Evolutionary conservation across 2,113 vertebrate species (phyloP), one percentile per base, ranked within the genome.

Genomic region (Porphyrio hochstetteri): DNA sequence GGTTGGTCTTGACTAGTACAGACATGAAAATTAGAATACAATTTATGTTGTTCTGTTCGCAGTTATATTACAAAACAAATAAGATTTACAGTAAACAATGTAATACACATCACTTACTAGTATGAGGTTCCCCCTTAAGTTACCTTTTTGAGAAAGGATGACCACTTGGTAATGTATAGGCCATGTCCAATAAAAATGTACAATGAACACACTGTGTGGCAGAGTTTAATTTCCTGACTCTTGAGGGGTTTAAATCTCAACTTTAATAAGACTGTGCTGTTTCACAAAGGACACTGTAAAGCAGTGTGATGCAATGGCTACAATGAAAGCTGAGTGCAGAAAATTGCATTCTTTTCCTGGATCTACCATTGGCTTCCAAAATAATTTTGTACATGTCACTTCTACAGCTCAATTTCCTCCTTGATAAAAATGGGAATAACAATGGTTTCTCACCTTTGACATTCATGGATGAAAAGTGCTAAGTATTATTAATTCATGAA

Each of bases 201-300:
- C 92, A 93, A 92, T 70, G 88, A 91, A 24, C 63, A 72, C 28
- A 76, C 64, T 74, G 56, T 60, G 44, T n/a, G 61, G 35, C 86
- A 88, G 48, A 88, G 86, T 95, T 94, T 93, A 91, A 96, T 96
- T 92, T 95, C 91, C 95, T 93, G 81, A 64, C 81, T 87, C 77
- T 59, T 74, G 17, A 28, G 40, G 55, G 80, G 86, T 55, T 87
- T 93, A 89, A 91, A 84, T 93, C 74, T 95, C 61, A 59, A 10
- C 44, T 91, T 81, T 75, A 90, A 82, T 80, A 88, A 92, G 64
- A 44, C 18, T 63, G 17, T 0, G 2, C 53, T 69, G 28, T 11
- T 59, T 44, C 74, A 82, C 65, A 91, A 91, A 85, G 71, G 50
- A 31, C 17, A 50, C 38, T 25, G n/a, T 3, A 1, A 82, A 75